Evolutionary conservation across 2,797 vertebrate species (phyloP).

Genomic region (Poeciliopsis gracilis): DNA sequence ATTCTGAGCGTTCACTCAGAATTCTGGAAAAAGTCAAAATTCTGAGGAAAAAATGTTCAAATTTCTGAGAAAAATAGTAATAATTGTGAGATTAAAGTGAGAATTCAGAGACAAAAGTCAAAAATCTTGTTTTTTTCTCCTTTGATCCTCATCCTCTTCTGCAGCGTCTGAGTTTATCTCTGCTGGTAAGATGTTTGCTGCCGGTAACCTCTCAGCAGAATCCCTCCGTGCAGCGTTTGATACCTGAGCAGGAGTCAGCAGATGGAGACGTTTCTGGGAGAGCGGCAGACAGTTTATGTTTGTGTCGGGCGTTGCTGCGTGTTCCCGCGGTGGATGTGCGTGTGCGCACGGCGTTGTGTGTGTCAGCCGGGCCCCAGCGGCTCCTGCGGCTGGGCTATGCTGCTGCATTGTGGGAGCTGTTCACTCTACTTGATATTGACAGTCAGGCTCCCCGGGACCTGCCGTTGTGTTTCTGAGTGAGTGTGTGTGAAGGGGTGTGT

Average conservation of each 20-base stretch:
- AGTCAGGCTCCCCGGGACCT: constrained; percentile 73
- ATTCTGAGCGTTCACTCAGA: no score
- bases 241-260: constrained; percentile 23
- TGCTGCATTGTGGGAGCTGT: constrained; percentile 78
- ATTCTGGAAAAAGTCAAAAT: no score
- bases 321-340: constrained; percentile 22
- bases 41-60: no score
- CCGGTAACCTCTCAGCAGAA: not conserved
- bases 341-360: constrained; percentile 50
- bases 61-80: no score
- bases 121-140: not conserved
- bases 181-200: not conserved
- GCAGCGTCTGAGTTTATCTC: not conserved
- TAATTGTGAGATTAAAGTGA: no score
- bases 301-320: constrained; percentile 37
- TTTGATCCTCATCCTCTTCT: no score
- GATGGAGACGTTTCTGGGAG: constrained; percentile 42
- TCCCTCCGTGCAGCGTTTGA: not conserved
- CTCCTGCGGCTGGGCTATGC: constrained; percentile 72
- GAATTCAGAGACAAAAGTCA: not conserved
- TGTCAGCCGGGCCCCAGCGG: constrained; percentile 67
- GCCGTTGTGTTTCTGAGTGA: constrained; percentile 56
- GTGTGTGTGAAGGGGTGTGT: constrained; percentile 20
- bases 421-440: constrained; percentile 81
- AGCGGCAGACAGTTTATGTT: constrained; percentile 27